Evolutionary conservation across 2,888 invertebrate genomes (phyloP), one percentile per base, ranked within the genome.

Genomic region (Coleophora flavipennella): DNA sequence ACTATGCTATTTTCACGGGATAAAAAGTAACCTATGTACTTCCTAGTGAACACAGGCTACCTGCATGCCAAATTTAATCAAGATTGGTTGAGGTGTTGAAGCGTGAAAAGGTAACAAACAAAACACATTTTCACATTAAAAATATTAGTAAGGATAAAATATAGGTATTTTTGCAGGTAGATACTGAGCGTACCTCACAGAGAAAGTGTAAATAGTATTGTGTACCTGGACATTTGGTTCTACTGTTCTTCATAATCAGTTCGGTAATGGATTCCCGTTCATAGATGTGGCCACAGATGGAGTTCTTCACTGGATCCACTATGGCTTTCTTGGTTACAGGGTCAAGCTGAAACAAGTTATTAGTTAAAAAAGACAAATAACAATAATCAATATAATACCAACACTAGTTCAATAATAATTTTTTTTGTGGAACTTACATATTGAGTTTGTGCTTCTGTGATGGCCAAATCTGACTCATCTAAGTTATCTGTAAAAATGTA

Each of bases 291-390:
- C 77, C 76, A 51, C 87, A 87, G 1, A 74, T 43, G 3, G 59
- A 63, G 52, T 87, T 87, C 46, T 70, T 78, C 1, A 87, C 76
- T 3, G 87, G 87, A 48, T 85, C 73, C n/a, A 59, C 56, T 48
- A 87, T 79, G 0, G 68, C 69, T 25, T 59, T 71, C 53, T 85
- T 86, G 2, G 85, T 85, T 36, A 87, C 67, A 2, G 87, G 87
- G 59, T 87, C 87, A 53, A 80, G 64, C 73, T 86, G 67, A 1
- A 67, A 67, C 38, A 11, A 31, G 29, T n/a, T 4, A 33, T 20
- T 20, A 38, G 8, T n/a, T 20, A 10, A 34, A 34, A 4, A 20
- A 20, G 9, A 3, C 10, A 27, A 6, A 33, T 41, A 8, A 39
- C 10, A 34, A 4, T 27, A 32, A 1, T 27, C 6, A 20, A 20